phyloP scores from a whole-genome alignment of 35 echinoderm and acorn worm species.

The Ophioderma brevispina region DNA sequence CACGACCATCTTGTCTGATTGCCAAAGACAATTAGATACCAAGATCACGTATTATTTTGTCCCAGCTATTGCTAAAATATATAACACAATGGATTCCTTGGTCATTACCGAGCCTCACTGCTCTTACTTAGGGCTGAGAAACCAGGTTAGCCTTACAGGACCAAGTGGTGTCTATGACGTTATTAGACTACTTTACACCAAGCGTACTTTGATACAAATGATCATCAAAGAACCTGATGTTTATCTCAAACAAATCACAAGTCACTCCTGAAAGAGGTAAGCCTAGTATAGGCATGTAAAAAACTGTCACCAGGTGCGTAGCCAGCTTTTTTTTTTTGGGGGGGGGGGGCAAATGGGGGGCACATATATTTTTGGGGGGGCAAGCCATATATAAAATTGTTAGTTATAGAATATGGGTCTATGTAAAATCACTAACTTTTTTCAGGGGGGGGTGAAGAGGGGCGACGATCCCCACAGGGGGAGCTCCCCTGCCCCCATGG shows the following conservation, averaged over 20 bases:
- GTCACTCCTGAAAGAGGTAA: constrained; percentile 35
- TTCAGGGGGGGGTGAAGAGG: no score
- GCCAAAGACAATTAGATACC: background rate
- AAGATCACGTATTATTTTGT: background rate
- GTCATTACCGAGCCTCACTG: constrained; percentile 28
- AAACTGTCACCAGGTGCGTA: no score
- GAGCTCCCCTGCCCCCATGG: no score
- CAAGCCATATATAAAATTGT: no score
- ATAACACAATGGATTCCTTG: no score
- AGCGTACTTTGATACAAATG: constrained; percentile 69
- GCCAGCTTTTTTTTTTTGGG: no score
- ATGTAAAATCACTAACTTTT: no score
- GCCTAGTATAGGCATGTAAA: background rate
- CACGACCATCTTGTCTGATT: background rate
- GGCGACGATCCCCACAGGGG: no score
- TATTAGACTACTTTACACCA: constrained; percentile 56
- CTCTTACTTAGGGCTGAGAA: constrained; percentile 34
- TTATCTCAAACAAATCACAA: constrained; percentile 23
- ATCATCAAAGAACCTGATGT: constrained; percentile 39
- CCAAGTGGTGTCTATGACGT: constrained; percentile 39
- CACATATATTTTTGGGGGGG: no score
- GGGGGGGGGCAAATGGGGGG: no score
- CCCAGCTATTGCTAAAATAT: no score
- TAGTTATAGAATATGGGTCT: no score
- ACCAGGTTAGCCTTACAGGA: constrained; percentile 17